Evolutionary conservation across 2,888 invertebrate genomes (phyloP).

Genomic region (Altica lythri): DNA sequence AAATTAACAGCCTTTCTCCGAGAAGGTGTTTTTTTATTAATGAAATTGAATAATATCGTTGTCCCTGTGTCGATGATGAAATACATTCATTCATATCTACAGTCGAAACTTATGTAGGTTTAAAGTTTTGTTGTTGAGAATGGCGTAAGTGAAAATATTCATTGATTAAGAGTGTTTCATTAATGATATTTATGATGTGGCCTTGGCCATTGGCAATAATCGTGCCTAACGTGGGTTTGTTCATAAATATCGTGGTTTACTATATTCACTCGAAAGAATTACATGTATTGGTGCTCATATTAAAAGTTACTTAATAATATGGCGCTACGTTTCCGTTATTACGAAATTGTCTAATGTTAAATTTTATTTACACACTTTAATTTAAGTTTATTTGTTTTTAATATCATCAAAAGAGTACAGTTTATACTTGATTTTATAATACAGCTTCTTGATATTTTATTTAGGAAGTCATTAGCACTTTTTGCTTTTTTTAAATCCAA

Average conservation of each 20-base stretch:
- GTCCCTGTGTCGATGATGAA: slow-evolving; percentile 18
- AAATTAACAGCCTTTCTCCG: too few relatives aligned
- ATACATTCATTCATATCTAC: slow-evolving; percentile 27
- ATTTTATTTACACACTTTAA: too few relatives aligned
- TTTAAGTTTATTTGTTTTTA: too few relatives aligned
- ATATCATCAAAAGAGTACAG: too few relatives aligned
- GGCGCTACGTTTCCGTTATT: slow-evolving; percentile 16
- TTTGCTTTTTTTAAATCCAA: too few relatives aligned
- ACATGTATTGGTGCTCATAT: background rate
- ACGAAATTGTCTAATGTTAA: slow-evolving; percentile 7
- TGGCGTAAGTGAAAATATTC: slow-evolving; percentile 31
- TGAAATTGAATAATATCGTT: too few relatives aligned
- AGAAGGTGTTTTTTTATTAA: too few relatives aligned
- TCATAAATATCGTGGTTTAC: slow-evolving; percentile 30
- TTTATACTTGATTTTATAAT: too few relatives aligned
- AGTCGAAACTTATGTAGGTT: slow-evolving; percentile 23
- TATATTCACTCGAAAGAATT: slow-evolving; percentile 11
- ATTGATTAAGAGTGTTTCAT: slow-evolving; percentile 32
- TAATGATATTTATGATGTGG: slow-evolving; percentile 29
- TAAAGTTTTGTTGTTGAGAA: slow-evolving; percentile 28
- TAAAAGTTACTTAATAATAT: slow-evolving; percentile 14
- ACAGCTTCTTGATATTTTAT: too few relatives aligned
- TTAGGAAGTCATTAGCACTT: too few relatives aligned
- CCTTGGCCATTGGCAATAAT: slow-evolving; percentile 30
- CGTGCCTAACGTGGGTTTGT: slow-evolving; percentile 32